Evolutionary conservation across 2,113 vertebrate genomes (phyloP).

Genomic region (Rhineura floridana): DNA sequence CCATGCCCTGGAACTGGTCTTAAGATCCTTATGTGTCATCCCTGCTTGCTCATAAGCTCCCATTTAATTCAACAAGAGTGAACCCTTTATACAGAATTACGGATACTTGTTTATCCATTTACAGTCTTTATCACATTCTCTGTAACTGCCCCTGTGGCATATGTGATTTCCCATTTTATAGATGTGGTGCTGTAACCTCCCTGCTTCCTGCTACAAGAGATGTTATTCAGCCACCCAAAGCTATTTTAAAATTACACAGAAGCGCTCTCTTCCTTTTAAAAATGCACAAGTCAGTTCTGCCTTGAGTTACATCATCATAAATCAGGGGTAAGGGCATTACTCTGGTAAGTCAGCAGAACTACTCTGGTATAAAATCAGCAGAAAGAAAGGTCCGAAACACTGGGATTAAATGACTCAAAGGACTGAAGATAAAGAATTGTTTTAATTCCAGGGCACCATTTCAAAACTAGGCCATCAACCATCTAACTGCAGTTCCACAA

Average conservation of each 20-base stretch:
- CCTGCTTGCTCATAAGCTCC: background rate
- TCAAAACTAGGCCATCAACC: background rate
- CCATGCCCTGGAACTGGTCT: background rate
- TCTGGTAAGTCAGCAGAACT: background rate
- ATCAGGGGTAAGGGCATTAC: background rate
- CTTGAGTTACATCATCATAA: background rate
- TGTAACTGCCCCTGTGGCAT: background rate
- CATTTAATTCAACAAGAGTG: background rate
- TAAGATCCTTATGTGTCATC: background rate
- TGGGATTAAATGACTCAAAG: background rate
- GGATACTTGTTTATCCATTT: background rate
- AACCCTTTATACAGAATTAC: background rate
- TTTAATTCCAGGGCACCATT: background rate
- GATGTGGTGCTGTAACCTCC: background rate
- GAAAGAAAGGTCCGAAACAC: background rate
- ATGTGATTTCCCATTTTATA: background rate
- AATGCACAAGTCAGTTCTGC: background rate
- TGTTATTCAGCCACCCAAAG: background rate
- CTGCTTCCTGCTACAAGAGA: constrained; percentile 1
- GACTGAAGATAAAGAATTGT: background rate
- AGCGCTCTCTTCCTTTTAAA: background rate
- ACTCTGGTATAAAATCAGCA: background rate
- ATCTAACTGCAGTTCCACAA: background rate
- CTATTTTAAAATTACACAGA: constrained; percentile 6
- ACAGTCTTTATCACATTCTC: background rate